Conservation (phyloP, 2,113 vertebrate species). For the Nycticryphes semicollaris region DNA sequence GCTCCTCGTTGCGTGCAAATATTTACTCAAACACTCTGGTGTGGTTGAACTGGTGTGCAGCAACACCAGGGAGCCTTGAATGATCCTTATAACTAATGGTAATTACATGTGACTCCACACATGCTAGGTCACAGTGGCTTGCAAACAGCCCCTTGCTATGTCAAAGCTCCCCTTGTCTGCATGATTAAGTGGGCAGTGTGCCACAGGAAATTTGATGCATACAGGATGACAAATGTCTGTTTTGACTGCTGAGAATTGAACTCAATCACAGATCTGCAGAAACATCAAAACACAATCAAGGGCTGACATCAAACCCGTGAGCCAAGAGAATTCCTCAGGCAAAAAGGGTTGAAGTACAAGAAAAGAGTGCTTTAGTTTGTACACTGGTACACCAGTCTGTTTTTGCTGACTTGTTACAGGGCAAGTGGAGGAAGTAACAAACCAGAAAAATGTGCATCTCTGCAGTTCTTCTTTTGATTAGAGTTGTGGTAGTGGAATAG, state of each 20-base stretch:
- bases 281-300: conserved; percentile 97
- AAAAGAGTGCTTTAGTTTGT: neutral
- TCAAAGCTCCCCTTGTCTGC: conserved; percentile 67
- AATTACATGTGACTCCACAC: conserved; percentile 87
- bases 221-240: conserved; percentile 89
- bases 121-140: conserved; percentile 74
- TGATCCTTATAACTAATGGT: conserved; percentile 89
- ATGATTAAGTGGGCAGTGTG: conserved; percentile 76
- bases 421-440: neutral
- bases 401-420: conserved; percentile 27
- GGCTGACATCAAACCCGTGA: conserved; percentile 82
- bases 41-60: conserved; percentile 64
- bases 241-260: conserved; percentile 89
- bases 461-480: neutral
- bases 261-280: conserved; percentile 83
- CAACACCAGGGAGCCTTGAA: conserved; percentile 75
- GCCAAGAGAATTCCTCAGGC: conserved; percentile 77
- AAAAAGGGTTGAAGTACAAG: neutral
- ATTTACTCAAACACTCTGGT: conserved; percentile 85
- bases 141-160: conserved; percentile 57
- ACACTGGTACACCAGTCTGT: neutral
- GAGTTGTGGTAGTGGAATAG: neutral
- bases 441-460: neutral
- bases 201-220: conserved; percentile 74
- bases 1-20: conserved; percentile 89